Evolutionary conservation across 2,797 vertebrate genomes (phyloP).

Genomic region (Uromys caudimaculatus): DNA sequence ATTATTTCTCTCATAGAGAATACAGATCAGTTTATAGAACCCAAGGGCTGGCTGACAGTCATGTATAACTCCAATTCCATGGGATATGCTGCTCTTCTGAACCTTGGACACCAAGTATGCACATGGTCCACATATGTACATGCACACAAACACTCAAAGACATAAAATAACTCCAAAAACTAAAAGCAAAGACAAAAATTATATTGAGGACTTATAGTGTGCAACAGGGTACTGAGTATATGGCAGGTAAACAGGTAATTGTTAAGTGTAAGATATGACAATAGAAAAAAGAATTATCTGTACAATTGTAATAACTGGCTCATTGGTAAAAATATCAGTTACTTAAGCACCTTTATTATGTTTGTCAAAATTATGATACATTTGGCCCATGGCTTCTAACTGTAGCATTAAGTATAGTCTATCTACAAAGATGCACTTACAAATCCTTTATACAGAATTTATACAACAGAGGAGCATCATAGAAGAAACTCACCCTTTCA

Average conservation of each 20-base stretch:
- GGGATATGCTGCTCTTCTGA: not conserved
- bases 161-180: not conserved
- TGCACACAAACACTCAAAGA: not conserved
- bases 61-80: not conserved
- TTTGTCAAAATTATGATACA: not conserved
- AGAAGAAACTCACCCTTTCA: not conserved
- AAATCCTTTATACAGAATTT: not conserved
- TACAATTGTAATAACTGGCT: not conserved
- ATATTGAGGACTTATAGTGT: not conserved
- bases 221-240: not conserved
- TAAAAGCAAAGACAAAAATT: not conserved
- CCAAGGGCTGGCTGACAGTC: not conserved
- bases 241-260: not conserved
- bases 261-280: not conserved
- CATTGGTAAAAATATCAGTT: conserved; percentile 11
- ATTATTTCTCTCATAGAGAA: not conserved
- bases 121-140: not conserved
- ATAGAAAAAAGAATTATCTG: not conserved
- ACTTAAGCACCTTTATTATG: not conserved
- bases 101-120: not conserved
- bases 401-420: not conserved
- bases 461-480: not conserved
- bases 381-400: not conserved
- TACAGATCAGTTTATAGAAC: not conserved
- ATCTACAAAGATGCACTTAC: not conserved